Evolutionary conservation across 2,888 invertebrate genomes (phyloP), one percentile per base, ranked within the genome.

Genomic region (Microplitis deprimator): DNA sequence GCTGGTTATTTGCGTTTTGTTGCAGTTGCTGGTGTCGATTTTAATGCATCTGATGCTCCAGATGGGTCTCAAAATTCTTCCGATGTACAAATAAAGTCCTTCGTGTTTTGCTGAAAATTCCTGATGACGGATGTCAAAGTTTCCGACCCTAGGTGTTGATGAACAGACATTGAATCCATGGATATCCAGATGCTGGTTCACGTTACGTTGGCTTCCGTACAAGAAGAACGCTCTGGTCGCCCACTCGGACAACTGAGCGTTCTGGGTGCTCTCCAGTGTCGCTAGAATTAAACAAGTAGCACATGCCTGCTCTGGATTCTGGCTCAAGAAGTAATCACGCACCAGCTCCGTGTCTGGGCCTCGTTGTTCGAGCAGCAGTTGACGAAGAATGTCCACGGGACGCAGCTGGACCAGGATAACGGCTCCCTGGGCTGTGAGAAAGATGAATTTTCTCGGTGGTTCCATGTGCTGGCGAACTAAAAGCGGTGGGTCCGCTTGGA

Each of bases 161-260:
- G 84, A 74, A 68, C 77, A 82, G 13, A 86, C 74, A 76, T 78
- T 83, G 6, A 82, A 29, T 29, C 79, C 79, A 70, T 87, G 87
- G 69, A 84, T 73, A 59, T 89, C 88, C 3, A 81, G n/a, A 8
- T 70, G 65, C 59, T 84, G 79, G 1, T 83, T 78, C 20, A 86
- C 82, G 10, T 77, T 82, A 68, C 83, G 83, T 85, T 97, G 97
- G 0, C 96, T 96, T 38, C 98, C 98, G 87, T 96, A 97, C 80
- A 97, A 91, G 90, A 98, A 96, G 90, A 98, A 97, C 0, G 98
- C 97, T 83, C 96, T 93, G 0, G 96, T 95, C 0, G 98, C 98
- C 95, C 96, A 95, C 86, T 97, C 95, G 70, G 95, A 93, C 1
- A 93, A 89, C 91, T 96, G 94, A 10, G 92, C 91, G 83, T 94